Evolutionary conservation across 2,888 invertebrate genomes (phyloP).

Genomic region (Gnatocerus cornutus): DNA sequence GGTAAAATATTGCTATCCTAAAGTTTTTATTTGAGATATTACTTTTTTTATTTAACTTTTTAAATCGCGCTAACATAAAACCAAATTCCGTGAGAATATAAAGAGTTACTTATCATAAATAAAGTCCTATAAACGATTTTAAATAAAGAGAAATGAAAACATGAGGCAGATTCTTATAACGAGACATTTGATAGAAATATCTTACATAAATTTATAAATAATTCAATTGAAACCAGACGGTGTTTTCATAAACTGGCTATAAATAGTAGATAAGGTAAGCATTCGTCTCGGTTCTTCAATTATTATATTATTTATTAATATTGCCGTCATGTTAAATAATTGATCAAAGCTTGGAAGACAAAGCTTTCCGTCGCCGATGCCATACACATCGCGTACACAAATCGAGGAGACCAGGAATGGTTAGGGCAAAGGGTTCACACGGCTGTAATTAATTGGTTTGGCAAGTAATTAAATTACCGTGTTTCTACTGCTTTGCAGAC

Average conservation of each 20-base stretch:
- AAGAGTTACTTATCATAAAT: too few relatives aligned
- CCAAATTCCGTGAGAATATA: too few relatives aligned
- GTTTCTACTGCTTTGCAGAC: constrained; percentile 41
- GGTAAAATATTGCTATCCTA: too few relatives aligned
- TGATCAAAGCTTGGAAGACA: constrained; percentile 42
- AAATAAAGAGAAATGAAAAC: too few relatives aligned
- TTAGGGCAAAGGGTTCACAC: constrained; percentile 43
- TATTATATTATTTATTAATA: constrained; percentile 23
- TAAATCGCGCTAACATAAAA: too few relatives aligned
- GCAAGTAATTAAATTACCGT: constrained; percentile 49
- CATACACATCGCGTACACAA: constrained; percentile 31
- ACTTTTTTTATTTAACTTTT: too few relatives aligned
- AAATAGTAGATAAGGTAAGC: constrained; percentile 18
- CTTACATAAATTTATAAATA: too few relatives aligned
- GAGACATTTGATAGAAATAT: too few relatives aligned
- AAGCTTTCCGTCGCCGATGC: constrained; percentile 12
- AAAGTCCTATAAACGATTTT: too few relatives aligned
- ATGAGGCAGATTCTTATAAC: too few relatives aligned
- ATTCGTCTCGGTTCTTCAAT: constrained; percentile 13
- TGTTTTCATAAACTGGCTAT: constrained; percentile 14
- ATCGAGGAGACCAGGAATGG: constrained; percentile 35
- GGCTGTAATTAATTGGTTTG: constrained; percentile 48
- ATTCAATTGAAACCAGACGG: too few relatives aligned
- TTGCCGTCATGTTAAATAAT: constrained; percentile 34
- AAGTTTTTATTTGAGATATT: too few relatives aligned